Base-by-base conservation (phyloP, 2,113 vertebrate genomes). In the Hirundichthys speculiger region DNA sequence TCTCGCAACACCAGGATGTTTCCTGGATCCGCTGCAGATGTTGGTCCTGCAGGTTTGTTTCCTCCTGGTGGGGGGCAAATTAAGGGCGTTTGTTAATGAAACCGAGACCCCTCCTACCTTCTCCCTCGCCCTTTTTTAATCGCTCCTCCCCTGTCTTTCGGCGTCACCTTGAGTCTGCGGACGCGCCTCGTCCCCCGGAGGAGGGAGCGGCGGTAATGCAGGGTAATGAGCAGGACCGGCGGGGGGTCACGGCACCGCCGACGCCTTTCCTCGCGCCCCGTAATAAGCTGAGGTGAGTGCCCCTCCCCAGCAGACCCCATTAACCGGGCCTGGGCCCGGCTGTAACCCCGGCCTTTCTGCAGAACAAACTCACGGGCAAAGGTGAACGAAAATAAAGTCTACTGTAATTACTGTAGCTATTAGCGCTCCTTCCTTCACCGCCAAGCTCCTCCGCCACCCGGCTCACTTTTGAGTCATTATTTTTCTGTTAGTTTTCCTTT, bases 181-280 rank as follows among this genome's bases (percentile, higher is more conserved):
- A 73, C 15, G 19, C 39, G 13, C 13, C 18, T 18, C 13, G 47
- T 52, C 75, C 59, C 64, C 10, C 19, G 21, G 56, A 40, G 76
- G 64, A 73, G 65, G 53, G 12, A 10, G 15, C 52, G 22, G 50
- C 64, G 53, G 48, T 59, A 53, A 78, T 72, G 68, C 68, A 69
- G 61, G 71, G 70, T 87, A 87, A 89, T 88, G 82, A 89, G 75
- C 72, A 4, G 34, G 76, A 77, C 72, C 65, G 39, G 21, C n/a
- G n/a, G 41, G 1, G 58, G 84, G 83, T 83, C 77, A 60, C 16
- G 1, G 43, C 12, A 13, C 52, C 76, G 58, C 60, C 12, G 50
- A 74, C 81, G 69, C 75, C 71, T 64, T 43, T 60, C 54, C 70
- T 63, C 55, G 9, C 46, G n/a, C 15, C 13, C 61, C 3, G 48